Conservation (phyloP, 2,888 invertebrate species). For the Gisinianus flammeolus region DNA sequence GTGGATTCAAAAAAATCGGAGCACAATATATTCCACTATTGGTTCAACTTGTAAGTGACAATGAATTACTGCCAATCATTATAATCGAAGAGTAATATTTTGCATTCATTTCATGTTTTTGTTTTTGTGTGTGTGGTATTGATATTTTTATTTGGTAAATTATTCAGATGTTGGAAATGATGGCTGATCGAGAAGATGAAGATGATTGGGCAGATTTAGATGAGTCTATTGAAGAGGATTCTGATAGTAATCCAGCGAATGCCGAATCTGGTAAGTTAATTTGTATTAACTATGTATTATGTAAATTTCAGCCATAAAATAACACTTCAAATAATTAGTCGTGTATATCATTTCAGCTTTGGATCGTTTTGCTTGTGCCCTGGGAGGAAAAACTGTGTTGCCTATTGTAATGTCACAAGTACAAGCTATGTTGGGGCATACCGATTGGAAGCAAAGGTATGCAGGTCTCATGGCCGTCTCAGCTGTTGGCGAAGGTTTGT, state of each 20-base stretch:
- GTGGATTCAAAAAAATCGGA: constrained; percentile 93
- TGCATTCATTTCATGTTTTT: background rate
- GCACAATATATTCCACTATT: constrained; percentile 74
- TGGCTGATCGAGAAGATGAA: constrained; percentile 96
- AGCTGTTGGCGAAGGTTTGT: constrained; percentile 98
- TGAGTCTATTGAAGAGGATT: constrained; percentile 86
- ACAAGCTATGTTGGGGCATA: constrained; percentile 82
- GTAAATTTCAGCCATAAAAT: too few relatives aligned
- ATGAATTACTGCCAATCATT: too few relatives aligned
- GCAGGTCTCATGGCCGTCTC: constrained; percentile 99
- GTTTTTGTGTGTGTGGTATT: background rate
- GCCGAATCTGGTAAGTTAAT: too few relatives aligned
- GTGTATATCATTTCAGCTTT: too few relatives aligned
- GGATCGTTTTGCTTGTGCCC: constrained; percentile 95
- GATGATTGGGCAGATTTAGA: constrained; percentile 71
- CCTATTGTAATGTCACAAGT: constrained; percentile 85
- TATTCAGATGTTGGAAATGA: constrained; percentile 86
- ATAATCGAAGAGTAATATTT: too few relatives aligned
- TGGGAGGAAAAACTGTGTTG: constrained; percentile 91
- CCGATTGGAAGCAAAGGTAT: constrained; percentile 88
- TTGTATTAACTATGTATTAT: too few relatives aligned
- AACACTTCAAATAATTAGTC: too few relatives aligned
- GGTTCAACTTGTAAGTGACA: constrained; percentile 60
- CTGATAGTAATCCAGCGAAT: constrained; percentile 83
- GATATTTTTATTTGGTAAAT: constrained; percentile 66